A percentile compares a stretch with the other conserved stretches of the same genome.
Evolutionary conservation across 2,888 invertebrate species (phyloP).

Genomic region (Augochlorella aurata): DNA sequence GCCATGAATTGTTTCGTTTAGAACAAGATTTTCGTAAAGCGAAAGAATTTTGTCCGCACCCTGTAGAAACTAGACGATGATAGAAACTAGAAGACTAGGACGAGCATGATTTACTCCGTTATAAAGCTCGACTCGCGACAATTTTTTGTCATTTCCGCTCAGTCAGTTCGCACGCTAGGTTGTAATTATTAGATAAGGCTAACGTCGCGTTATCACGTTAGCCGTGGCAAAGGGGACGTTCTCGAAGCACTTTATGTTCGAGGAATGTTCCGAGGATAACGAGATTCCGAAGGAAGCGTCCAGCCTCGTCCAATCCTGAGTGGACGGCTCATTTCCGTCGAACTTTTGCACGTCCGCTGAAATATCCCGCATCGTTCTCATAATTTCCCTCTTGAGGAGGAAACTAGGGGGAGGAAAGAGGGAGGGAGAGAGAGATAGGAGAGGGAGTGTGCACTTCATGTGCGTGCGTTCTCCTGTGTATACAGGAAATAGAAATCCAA

Average conservation of each 20-base stretch:
- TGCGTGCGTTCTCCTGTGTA: constrained; percentile 32
- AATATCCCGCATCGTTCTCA: not conserved
- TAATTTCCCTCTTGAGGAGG: constrained; percentile 20
- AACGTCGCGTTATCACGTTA: not conserved
- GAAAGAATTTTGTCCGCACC: no score
- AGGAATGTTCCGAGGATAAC: not conserved
- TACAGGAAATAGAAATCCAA: constrained; percentile 62
- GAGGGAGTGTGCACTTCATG: constrained; percentile 32
- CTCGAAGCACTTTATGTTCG: not conserved
- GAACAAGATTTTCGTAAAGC: no score
- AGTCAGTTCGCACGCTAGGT: not conserved
- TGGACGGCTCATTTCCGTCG: constrained; percentile 1
- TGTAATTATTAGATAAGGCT: not conserved
- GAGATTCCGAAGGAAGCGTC: constrained; percentile 1
- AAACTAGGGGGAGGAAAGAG: constrained; percentile 19
- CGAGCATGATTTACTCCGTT: not conserved
- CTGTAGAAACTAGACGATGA: no score
- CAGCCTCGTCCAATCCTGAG: not conserved
- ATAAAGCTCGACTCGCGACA: not conserved
- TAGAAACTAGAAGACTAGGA: no score
- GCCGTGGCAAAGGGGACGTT: not conserved
- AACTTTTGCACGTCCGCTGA: not conserved
- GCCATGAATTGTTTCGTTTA: no score
- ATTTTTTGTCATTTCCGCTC: not conserved
- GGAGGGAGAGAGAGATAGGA: constrained; percentile 7